A percentile compares a stretch with the other conserved stretches of the same genome.
These are phyloP conservation scores for rat (Rattus norvegicus) DNA, from an alignment of 2,113 vertebrate genomes.

Conservation along the genomic window DNA sequence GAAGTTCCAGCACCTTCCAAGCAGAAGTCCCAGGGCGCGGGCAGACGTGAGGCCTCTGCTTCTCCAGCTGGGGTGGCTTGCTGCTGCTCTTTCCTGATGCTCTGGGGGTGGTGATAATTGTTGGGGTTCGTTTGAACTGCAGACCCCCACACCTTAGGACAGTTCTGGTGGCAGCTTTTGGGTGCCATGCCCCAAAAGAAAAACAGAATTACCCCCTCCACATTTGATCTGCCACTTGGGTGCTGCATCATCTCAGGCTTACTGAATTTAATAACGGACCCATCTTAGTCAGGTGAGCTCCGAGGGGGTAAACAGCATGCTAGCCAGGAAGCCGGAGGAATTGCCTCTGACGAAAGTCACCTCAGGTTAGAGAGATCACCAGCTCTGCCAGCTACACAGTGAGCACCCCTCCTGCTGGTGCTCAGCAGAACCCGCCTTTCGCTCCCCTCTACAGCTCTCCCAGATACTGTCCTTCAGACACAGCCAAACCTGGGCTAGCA, in stretches of 20 bases:
- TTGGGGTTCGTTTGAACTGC: not conserved
- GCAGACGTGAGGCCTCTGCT: rapidly evolving
- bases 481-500: not conserved
- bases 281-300: not conserved
- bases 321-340: not conserved
- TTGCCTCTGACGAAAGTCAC: not conserved
- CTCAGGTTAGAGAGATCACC: constrained; percentile 3
- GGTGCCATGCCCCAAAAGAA: not conserved
- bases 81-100: not conserved
- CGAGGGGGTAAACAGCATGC: not conserved
- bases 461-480: not conserved
- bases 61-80: rapidly evolving
- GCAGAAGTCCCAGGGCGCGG: not conserved
- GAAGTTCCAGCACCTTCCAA: not conserved
- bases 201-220: not conserved
- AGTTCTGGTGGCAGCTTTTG: not conserved
- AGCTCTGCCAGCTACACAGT: not conserved
- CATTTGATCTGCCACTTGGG: not conserved
- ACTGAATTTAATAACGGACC: not conserved
- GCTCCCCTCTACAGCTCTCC: not conserved
- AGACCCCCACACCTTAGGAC: not conserved
- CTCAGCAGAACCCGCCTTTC: not conserved
- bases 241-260: not conserved
- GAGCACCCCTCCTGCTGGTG: not conserved
- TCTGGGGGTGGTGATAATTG: not conserved